Conservation (phyloP, 1,140 invertebrate genomes). For the Bombus fervidus region DNA sequence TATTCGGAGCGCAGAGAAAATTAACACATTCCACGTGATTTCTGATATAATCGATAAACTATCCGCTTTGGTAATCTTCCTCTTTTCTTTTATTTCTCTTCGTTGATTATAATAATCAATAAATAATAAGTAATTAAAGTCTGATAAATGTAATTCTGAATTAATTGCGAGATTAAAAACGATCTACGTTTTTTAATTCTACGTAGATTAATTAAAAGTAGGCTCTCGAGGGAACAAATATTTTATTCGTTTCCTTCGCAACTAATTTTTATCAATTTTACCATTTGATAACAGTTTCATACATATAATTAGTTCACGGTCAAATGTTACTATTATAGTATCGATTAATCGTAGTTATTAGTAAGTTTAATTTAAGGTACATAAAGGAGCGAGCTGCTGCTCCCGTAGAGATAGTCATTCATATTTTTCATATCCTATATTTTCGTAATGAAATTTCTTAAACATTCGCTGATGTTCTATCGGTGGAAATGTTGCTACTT, state of each 20-base stretch:
- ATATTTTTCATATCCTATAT: background rate
- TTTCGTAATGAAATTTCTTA: background rate
- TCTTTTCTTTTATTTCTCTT: background rate
- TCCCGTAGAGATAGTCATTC: background rate
- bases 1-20: background rate
- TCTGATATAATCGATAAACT: background rate
- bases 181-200: background rate
- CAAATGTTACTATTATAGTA: background rate
- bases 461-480: background rate
- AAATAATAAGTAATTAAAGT: background rate
- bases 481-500: background rate
- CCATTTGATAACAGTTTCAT: background rate
- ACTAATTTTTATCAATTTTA: background rate
- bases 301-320: too few species aligned
- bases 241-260: background rate
- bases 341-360: background rate
- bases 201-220: background rate
- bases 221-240: background rate
- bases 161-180: background rate
- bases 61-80: background rate
- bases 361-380: background rate
- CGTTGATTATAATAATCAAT: background rate
- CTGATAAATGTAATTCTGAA: background rate
- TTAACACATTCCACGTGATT: background rate
- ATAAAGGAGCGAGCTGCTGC: background rate